Conservation (phyloP, 2,113 vertebrate species). For the Cyanoliseus patagonus region DNA sequence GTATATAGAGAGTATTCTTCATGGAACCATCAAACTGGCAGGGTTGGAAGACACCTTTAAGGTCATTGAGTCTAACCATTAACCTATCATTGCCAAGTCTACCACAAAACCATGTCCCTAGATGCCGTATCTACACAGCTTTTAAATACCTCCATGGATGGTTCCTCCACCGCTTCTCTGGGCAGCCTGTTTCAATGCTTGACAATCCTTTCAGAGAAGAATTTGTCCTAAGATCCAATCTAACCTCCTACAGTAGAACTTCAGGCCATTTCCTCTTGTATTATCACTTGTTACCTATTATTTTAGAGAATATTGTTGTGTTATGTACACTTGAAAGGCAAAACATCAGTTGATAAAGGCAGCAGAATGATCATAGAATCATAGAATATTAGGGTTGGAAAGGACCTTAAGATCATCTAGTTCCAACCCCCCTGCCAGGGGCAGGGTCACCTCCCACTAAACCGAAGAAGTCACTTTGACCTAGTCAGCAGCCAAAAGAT, state of each 20-base stretch:
- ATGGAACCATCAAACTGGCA: not conserved
- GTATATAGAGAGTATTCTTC: not conserved
- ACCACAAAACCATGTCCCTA: not conserved
- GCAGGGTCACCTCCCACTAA: too few relatives aligned
- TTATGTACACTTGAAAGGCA: not conserved
- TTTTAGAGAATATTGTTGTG: not conserved
- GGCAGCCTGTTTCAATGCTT: not conserved
- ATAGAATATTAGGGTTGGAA: too few relatives aligned
- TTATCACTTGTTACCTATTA: not conserved
- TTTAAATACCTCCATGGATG: not conserved
- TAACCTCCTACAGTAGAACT: too few relatives aligned
- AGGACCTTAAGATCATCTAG: too few relatives aligned
- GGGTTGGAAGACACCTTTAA: not conserved
- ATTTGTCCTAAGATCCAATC: not conserved
- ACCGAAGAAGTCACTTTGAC: not conserved
- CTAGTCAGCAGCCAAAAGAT: not conserved
- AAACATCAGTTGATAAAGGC: not conserved
- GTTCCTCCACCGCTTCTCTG: not conserved
- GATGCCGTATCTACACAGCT: accelerated
- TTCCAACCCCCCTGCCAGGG: too few relatives aligned
- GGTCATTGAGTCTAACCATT: not conserved
- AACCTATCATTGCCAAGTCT: not conserved
- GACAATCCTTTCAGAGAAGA: not conserved
- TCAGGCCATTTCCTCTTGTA: not conserved
- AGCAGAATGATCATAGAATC: not conserved